Evolutionary conservation across 2,888 invertebrate genomes (phyloP).

Genomic region (Idaea dimidiata): DNA sequence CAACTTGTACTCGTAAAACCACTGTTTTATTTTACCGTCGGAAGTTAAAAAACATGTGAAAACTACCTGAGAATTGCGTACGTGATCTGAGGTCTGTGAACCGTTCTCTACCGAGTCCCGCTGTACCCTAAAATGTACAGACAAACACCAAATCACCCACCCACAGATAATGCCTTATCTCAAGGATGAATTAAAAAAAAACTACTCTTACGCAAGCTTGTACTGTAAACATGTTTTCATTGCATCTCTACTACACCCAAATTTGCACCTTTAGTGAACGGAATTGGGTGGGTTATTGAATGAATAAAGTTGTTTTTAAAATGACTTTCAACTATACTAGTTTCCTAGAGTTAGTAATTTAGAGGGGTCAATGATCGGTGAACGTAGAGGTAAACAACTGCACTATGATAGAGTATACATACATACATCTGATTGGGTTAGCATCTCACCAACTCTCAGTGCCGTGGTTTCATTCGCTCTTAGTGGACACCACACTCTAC

Average conservation of each 20-base stretch:
- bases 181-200: constrained; percentile 53
- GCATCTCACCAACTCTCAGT: neutral
- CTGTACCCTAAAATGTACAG: constrained; percentile 17
- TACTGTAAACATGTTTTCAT: constrained; percentile 50
- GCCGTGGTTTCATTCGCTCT: too few relatives aligned
- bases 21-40: too few relatives aligned
- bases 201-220: constrained; percentile 38
- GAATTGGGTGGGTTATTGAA: neutral
- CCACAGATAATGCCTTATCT: constrained; percentile 48
- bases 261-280: constrained; percentile 3
- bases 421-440: neutral
- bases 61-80: neutral
- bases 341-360: neutral
- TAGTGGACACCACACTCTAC: too few relatives aligned
- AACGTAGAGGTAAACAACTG: neutral
- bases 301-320: neutral
- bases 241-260: constrained; percentile 18
- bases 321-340: neutral
- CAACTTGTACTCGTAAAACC: too few relatives aligned
- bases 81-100: neutral
- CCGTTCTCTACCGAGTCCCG: constrained; percentile 3
- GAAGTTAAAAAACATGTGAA: neutral
- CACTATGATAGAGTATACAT: neutral
- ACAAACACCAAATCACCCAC: constrained; percentile 24
- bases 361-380: neutral